Conservation (phyloP, 2,888 invertebrate species). For the Pollenia amentaria region DNA sequence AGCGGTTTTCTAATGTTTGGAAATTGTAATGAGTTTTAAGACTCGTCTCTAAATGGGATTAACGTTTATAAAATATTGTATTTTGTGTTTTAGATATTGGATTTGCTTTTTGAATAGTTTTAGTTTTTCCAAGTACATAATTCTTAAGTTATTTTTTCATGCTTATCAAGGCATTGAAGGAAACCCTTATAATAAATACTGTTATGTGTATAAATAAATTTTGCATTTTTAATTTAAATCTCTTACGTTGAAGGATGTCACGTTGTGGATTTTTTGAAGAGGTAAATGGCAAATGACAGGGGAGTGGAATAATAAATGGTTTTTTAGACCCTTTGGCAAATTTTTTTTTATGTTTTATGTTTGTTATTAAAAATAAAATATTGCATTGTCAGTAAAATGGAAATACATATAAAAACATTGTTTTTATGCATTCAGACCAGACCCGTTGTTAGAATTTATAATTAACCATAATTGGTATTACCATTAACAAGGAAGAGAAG, state of each 20-base stretch:
- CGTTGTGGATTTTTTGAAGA: slow-evolving; percentile 22
- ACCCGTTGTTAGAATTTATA: too few relatives aligned
- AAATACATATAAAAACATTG: too few relatives aligned
- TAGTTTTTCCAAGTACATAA: slow-evolving; percentile 28
- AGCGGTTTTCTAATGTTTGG: slow-evolving; percentile 52
- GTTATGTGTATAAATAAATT: neutral
- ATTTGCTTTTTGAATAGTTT: slow-evolving; percentile 49
- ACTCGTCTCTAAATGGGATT: slow-evolving; percentile 49
- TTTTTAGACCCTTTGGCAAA: slow-evolving; percentile 9
- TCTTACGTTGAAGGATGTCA: slow-evolving; percentile 33
- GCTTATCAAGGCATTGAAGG: slow-evolving; percentile 12
- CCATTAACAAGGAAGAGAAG: too few relatives aligned
- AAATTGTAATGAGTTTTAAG: slow-evolving; percentile 67
- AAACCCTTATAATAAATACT: slow-evolving; percentile 23
- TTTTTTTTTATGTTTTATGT: neutral
- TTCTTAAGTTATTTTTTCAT: slow-evolving; percentile 35
- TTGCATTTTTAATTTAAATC: slow-evolving; percentile 43
- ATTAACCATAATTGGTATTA: too few relatives aligned
- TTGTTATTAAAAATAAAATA: neutral
- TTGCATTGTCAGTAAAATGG: neutral
- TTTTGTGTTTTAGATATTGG: slow-evolving; percentile 22
- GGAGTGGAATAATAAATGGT: slow-evolving; percentile 1
- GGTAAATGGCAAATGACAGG: slow-evolving; percentile 21
- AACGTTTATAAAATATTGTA: slow-evolving; percentile 27
- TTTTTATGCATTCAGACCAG: too few relatives aligned